Percentiles rank a stretch among this genome's conserved stretches.
Evolutionary conservation across 2,888 invertebrate species (phyloP).

Genomic region (Drosophila silvestris): DNA sequence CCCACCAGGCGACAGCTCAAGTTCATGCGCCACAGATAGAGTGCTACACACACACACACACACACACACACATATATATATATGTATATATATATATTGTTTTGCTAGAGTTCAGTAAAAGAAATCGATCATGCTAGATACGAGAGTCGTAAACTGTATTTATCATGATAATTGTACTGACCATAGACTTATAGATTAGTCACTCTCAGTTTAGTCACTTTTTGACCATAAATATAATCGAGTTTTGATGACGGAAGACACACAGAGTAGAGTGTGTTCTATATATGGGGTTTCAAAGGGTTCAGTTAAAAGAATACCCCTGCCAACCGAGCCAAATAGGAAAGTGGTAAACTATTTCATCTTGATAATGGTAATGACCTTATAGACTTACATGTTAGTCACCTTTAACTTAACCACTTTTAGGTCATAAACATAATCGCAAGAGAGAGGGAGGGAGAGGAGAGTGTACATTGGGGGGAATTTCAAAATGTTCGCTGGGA

Average conservation of each 20-base stretch:
- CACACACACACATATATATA: not conserved
- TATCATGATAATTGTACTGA: constrained; percentile 50
- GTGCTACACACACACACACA: constrained; percentile 5
- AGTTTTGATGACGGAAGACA: not conserved
- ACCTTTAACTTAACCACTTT: not conserved
- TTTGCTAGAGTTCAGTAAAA: constrained; percentile 10
- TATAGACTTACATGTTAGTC: not conserved
- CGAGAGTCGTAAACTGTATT: constrained; percentile 39
- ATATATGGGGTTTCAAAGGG: not conserved
- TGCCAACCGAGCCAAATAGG: rapidly evolving
- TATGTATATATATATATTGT: not conserved
- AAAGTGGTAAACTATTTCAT: not conserved
- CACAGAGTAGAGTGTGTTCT: not conserved
- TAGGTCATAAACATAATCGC: not conserved
- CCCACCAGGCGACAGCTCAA: constrained; percentile 32
- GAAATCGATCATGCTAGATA: constrained; percentile 39
- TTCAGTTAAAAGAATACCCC: not conserved
- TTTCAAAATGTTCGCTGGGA: not conserved
- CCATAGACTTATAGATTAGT: constrained; percentile 41
- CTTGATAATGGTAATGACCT: not conserved
- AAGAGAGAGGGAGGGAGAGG: not conserved
- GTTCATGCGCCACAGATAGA: constrained; percentile 35
- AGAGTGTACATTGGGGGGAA: not conserved
- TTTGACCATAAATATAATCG: constrained; percentile 3
- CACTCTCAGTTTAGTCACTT: constrained; percentile 34